Percentiles rank a stretch among this genome's conserved stretches.
Conservation (phyloP, 2,797 vertebrate genomes). For the Distichodus sexfasciatus region DNA sequence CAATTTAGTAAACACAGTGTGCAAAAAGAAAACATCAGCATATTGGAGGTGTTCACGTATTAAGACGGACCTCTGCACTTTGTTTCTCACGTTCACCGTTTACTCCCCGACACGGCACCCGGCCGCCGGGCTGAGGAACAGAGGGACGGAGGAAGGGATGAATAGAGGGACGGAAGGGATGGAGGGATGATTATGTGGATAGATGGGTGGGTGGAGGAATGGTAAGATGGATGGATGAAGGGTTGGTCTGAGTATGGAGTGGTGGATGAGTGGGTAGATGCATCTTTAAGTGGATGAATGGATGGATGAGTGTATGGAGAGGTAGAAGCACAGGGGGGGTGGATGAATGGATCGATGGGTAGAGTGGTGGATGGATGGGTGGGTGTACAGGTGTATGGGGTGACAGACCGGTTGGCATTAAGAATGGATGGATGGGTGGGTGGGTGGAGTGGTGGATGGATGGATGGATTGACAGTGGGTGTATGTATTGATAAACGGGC, state of each 20-base stretch:
- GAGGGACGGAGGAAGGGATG: slow-evolving; percentile 21
- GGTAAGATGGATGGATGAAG: slow-evolving; percentile 37
- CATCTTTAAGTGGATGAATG: too few relatives aligned
- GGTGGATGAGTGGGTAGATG: too few relatives aligned
- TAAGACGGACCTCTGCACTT: slow-evolving; percentile 73
- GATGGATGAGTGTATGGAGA: neutral
- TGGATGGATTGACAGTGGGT: neutral
- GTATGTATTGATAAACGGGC: too few relatives aligned
- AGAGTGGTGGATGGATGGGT: neutral
- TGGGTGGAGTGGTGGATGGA: neutral
- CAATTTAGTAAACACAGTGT: slow-evolving; percentile 97
- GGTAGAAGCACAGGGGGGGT: too few relatives aligned
- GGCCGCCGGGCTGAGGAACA: neutral
- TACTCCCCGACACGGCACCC: slow-evolving; percentile 63
- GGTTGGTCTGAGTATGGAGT: too few relatives aligned
- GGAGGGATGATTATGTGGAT: slow-evolving; percentile 32
- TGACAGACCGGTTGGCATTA: neutral
- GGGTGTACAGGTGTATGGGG: neutral
- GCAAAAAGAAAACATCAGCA: slow-evolving; percentile 98
- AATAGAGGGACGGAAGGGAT: neutral
- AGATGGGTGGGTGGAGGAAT: slow-evolving; percentile 32
- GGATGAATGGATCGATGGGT: neutral
- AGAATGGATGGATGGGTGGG: neutral
- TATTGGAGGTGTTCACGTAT: slow-evolving; percentile 84
- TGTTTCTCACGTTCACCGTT: slow-evolving; percentile 69